Evolutionary conservation across 2,888 invertebrate species (phyloP).

Genomic region (Lycaena phlaeas): DNA sequence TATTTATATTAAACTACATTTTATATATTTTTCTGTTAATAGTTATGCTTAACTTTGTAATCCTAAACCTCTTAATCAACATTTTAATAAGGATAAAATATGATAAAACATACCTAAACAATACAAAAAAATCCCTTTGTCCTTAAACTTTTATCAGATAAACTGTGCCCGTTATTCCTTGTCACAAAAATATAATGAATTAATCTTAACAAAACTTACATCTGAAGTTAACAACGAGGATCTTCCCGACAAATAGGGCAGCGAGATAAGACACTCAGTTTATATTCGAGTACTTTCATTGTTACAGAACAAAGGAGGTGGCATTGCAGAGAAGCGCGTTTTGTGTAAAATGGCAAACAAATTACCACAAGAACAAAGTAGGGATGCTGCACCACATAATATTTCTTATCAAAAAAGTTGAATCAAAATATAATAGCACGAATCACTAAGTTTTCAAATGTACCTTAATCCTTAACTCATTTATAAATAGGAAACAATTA

Average conservation of each 20-base stretch:
- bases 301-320: slow-evolving; percentile 48
- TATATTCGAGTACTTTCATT: slow-evolving; percentile 53
- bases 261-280: slow-evolving; percentile 50
- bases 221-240: slow-evolving; percentile 43
- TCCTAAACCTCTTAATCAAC: too few species aligned
- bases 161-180: not conserved
- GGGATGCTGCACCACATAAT: not conserved
- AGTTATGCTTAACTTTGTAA: too few species aligned
- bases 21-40: too few species aligned
- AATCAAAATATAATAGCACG: too few species aligned
- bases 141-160: not conserved
- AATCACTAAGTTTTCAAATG: too few species aligned
- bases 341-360: slow-evolving; percentile 51
- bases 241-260: slow-evolving; percentile 52
- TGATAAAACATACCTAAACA: too few species aligned
- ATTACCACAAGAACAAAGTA: slow-evolving; percentile 16
- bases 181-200: slow-evolving; percentile 3
- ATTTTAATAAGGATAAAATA: too few species aligned
- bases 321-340: slow-evolving; percentile 48
- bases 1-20: too few species aligned
- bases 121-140: too few species aligned
- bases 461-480: too few species aligned
- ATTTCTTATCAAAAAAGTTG: too few species aligned
- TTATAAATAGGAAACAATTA: too few species aligned
- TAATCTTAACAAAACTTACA: slow-evolving; percentile 4